These are phyloP conservation scores for Turdus rufiventris DNA, from an alignment of 2,113 vertebrate species.

Conservation along the genomic window DNA sequence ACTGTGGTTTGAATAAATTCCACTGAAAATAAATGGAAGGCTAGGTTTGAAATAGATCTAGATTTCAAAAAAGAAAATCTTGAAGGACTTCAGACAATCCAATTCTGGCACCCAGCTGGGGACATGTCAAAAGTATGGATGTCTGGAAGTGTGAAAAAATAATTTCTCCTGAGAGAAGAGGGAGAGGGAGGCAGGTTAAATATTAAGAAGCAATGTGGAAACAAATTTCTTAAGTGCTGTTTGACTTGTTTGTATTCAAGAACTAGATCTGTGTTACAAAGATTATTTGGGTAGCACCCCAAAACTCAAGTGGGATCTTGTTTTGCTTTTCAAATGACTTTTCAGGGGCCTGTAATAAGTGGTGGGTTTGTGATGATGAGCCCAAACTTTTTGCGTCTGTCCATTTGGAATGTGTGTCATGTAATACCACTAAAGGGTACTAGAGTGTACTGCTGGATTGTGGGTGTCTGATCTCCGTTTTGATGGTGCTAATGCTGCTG, in stretches of 20 bases:
- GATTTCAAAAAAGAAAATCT: background rate
- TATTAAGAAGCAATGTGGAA: background rate
- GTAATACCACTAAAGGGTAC: rapidly evolving
- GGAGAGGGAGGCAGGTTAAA: background rate
- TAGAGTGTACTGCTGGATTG: background rate
- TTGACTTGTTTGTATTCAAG: background rate
- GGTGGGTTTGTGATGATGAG: background rate
- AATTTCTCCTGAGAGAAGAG: background rate
- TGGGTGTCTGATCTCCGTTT: background rate
- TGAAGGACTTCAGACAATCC: background rate
- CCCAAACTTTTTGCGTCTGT: background rate
- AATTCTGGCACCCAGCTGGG: background rate
- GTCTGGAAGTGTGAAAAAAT: background rate
- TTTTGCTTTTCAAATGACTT: background rate
- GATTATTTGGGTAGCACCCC: background rate
- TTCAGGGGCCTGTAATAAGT: background rate
- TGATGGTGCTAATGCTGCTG: background rate
- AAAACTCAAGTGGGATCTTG: background rate
- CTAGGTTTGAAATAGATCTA: background rate
- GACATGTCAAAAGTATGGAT: background rate
- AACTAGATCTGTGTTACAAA: background rate
- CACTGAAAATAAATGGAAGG: background rate
- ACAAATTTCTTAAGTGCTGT: background rate
- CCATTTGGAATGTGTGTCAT: background rate
- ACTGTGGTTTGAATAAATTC: background rate